These are phyloP conservation scores for Ispidina lecontei DNA, from an alignment of 2,797 vertebrate species.

Conservation along the genomic window DNA sequence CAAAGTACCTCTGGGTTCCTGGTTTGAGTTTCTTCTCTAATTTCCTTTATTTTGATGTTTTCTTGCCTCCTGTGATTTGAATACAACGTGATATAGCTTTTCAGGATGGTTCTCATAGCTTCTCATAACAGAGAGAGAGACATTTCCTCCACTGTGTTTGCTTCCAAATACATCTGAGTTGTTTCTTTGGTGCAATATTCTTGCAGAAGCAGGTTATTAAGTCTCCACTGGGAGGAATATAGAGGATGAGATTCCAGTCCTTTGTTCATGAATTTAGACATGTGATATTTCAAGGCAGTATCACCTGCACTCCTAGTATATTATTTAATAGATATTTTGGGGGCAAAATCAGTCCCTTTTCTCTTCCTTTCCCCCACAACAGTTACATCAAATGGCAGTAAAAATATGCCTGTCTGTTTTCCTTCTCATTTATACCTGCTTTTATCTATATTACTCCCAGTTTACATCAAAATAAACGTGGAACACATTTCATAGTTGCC, in stretches of 20 bases:
- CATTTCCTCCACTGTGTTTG: slow-evolving; percentile 39
- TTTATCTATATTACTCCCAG: neutral
- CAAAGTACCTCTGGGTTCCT: slow-evolving; percentile 4
- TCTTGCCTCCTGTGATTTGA: slow-evolving; percentile 54
- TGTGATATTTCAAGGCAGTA: neutral
- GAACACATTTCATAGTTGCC: neutral
- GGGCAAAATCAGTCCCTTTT: neutral
- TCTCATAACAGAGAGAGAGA: slow-evolving; percentile 16
- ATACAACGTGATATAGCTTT: slow-evolving; percentile 28
- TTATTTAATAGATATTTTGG: neutral
- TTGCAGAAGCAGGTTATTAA: slow-evolving; percentile 44
- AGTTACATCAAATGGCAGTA: neutral
- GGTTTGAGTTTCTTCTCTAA: slow-evolving; percentile 29
- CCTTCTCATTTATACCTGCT: neutral
- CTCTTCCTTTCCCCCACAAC: too few species aligned
- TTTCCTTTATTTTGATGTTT: slow-evolving; percentile 41
- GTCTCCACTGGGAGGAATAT: slow-evolving; percentile 17
- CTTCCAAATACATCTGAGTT: slow-evolving; percentile 38
- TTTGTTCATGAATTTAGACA: neutral
- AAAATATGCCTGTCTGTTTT: neutral
- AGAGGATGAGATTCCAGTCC: slow-evolving; percentile 2
- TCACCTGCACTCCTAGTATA: neutral
- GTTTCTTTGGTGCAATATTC: slow-evolving; percentile 20
- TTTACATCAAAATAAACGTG: neutral
- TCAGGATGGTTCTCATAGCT: slow-evolving; percentile 14